These are phyloP conservation scores for Parapsyche elsis DNA, from an alignment of 1,140 invertebrate species.

Conservation along the genomic window DNA sequence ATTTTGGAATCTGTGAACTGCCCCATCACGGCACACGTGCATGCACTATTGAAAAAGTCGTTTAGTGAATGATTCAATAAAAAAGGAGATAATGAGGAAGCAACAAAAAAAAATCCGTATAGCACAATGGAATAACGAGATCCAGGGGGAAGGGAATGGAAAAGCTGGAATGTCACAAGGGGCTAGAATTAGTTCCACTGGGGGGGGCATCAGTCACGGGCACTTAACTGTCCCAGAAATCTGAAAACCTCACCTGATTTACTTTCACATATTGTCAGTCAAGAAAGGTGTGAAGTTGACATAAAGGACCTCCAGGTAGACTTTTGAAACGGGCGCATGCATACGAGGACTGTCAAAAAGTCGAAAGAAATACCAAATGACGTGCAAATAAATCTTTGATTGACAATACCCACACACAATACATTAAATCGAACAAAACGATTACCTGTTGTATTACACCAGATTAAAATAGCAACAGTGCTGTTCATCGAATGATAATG, in stretches of 20 bases:
- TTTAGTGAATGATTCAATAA: conserved; percentile 46
- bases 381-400: no score
- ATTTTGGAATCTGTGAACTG: neutral
- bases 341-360: neutral
- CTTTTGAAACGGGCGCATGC: neutral
- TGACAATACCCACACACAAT: no score
- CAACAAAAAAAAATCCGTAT: conserved; percentile 5
- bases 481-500: neutral
- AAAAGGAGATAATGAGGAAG: conserved; percentile 45
- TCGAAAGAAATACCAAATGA: no score
- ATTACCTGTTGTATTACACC: no score
- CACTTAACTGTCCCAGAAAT: conserved; percentile 43
- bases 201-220: conserved; percentile 38
- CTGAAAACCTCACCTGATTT: conserved; percentile 39
- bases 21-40: conserved; percentile 15
- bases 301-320: conserved; percentile 26
- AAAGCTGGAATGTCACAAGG: conserved; percentile 40
- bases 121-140: conserved; percentile 39
- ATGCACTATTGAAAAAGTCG: neutral
- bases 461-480: no score
- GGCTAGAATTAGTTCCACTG: conserved; percentile 35
- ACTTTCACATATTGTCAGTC: conserved; percentile 41
- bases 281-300: conserved; percentile 42
- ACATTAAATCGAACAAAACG: no score
- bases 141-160: neutral